Evolutionary conservation across 2,888 invertebrate species (phyloP).

Genomic region (Carcina quercana): DNA sequence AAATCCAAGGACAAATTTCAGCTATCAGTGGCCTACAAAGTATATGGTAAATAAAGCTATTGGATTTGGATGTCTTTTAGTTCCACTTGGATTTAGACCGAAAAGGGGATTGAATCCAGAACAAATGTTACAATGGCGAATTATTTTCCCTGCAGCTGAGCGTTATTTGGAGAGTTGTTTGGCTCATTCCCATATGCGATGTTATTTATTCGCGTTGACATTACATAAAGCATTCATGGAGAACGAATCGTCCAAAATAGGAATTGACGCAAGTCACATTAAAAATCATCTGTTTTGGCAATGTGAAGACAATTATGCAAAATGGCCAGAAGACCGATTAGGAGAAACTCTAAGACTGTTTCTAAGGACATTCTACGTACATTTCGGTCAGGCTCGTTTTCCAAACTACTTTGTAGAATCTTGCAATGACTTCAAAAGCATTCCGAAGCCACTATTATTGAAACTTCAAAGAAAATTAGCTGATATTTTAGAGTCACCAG

Average conservation of each 20-base stretch:
- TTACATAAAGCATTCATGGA: slow-evolving; percentile 84
- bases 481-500: slow-evolving; percentile 81
- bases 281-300: slow-evolving; percentile 85
- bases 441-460: slow-evolving; percentile 76
- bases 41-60: slow-evolving; percentile 79
- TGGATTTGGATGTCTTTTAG: slow-evolving; percentile 79
- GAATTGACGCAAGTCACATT: slow-evolving; percentile 81
- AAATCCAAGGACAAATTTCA: slow-evolving; percentile 73
- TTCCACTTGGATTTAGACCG: slow-evolving; percentile 80
- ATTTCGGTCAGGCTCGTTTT: slow-evolving; percentile 76
- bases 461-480: slow-evolving; percentile 79
- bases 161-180: slow-evolving; percentile 82
- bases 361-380: slow-evolving; percentile 76
- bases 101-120: slow-evolving; percentile 76
- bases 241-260: slow-evolving; percentile 75
- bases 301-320: slow-evolving; percentile 80
- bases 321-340: slow-evolving; percentile 83
- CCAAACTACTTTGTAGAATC: slow-evolving; percentile 83
- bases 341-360: slow-evolving; percentile 80
- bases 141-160: slow-evolving; percentile 85
- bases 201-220: slow-evolving; percentile 79
- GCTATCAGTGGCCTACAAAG: slow-evolving; percentile 80
- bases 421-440: slow-evolving; percentile 83
- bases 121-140: slow-evolving; percentile 84
- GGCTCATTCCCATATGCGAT: slow-evolving; percentile 80